Percentiles rank a stretch among this genome's conserved stretches.
Evolutionary conservation across 2,113 vertebrate species (phyloP).

Genomic region (Loxodonta africana): DNA sequence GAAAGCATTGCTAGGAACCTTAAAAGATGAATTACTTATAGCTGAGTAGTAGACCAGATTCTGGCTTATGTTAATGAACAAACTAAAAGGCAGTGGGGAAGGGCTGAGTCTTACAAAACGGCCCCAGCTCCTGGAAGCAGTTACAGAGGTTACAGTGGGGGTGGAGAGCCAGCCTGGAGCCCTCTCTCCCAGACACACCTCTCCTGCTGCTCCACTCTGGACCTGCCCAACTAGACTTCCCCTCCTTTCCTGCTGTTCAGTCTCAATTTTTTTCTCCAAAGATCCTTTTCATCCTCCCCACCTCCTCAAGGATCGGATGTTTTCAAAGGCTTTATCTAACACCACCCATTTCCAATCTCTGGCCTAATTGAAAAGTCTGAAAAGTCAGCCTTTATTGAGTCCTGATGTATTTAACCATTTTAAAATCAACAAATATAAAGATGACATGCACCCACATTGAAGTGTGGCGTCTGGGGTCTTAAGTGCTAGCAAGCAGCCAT

Average conservation of each 20-base stretch:
- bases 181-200: neutral
- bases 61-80: constrained; percentile 51
- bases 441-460: neutral
- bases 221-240: neutral
- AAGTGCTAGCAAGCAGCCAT: too few relatives aligned
- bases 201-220: neutral
- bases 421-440: constrained; percentile 54
- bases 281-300: neutral
- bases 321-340: neutral
- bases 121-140: constrained; percentile 1
- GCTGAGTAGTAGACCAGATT: constrained; percentile 56
- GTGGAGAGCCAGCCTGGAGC: neutral
- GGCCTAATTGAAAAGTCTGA: neutral
- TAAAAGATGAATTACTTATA: constrained; percentile 63
- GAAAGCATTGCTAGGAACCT: constrained; percentile 23
- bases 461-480: too few relatives aligned
- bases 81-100: constrained; percentile 58
- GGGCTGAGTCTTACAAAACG: neutral
- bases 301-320: neutral
- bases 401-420: constrained; percentile 7
- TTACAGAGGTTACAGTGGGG: neutral
- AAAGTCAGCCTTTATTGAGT: neutral
- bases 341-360: neutral
- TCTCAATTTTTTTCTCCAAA: constrained; percentile 20
- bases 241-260: neutral